Percentiles rank a stretch among this genome's conserved stretches.
phyloP scores from a whole-genome alignment of 2,113 vertebrate species.

The Pristiophorus japonicus region DNA sequence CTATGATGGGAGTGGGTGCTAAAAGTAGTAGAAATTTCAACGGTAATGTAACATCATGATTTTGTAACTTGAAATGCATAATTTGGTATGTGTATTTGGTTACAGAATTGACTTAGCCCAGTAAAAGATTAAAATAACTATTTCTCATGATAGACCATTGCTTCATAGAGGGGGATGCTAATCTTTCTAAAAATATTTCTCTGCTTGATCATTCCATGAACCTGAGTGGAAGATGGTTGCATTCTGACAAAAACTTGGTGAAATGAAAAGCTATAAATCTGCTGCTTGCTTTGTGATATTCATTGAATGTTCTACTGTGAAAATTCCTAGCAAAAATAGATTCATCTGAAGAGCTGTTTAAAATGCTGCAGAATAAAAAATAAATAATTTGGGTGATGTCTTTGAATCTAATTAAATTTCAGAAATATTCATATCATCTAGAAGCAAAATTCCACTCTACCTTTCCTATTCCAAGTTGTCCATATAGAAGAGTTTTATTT shows the following conservation, averaged over 20 bases:
- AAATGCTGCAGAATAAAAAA: background rate
- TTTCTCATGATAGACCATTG: background rate
- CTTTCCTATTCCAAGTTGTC: background rate
- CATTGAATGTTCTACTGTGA: background rate
- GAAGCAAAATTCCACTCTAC: background rate
- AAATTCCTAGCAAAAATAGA: background rate
- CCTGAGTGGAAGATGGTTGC: background rate
- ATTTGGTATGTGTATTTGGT: too few species aligned
- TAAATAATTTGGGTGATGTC: background rate
- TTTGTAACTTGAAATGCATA: background rate
- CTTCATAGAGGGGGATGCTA: background rate
- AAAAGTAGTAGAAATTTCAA: background rate
- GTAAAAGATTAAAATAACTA: too few species aligned
- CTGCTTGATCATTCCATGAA: background rate
- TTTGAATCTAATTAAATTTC: background rate
- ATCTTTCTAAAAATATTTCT: background rate
- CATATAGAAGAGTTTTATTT: background rate
- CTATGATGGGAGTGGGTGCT: background rate
- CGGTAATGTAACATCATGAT: background rate
- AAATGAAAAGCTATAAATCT: background rate
- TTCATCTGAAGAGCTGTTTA: background rate
- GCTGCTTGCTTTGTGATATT: background rate
- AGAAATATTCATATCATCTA: background rate
- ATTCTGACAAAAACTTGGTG: background rate
- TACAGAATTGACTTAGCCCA: too few species aligned